These are phyloP conservation scores for Pseudobourletiella spinata DNA, from an alignment of 1,140 invertebrate genomes.

Conservation along the genomic window DNA sequence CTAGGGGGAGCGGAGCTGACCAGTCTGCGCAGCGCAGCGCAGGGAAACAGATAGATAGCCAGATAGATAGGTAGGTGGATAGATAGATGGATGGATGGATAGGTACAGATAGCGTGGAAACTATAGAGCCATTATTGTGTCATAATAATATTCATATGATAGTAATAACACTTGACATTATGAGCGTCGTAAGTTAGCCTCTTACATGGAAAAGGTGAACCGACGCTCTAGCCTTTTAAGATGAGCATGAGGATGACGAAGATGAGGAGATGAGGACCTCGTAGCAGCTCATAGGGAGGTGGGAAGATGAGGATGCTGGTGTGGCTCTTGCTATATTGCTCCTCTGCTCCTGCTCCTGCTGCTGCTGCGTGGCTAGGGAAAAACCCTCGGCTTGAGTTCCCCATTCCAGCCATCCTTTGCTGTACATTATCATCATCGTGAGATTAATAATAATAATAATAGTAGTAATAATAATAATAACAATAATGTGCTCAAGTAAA, in stretches of 20 bases:
- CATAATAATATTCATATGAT: constrained; percentile 34
- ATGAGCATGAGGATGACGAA: constrained; percentile 6
- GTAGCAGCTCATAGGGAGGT: too few species aligned
- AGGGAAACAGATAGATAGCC: background rate
- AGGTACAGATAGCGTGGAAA: background rate
- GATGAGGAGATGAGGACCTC: too few species aligned
- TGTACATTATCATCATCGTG: constrained; percentile 10
- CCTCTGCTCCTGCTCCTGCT: constrained; percentile 21
- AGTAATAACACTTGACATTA: constrained; percentile 34
- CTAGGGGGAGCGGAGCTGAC: too few species aligned
- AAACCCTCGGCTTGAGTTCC: too few species aligned
- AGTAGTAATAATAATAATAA: background rate
- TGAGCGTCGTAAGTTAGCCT: constrained; percentile 31
- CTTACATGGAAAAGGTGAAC: constrained; percentile 36
- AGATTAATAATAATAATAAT: constrained; percentile 13
- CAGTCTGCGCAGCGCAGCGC: too few species aligned
- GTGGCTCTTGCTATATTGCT: constrained; percentile 11
- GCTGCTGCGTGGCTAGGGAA: too few species aligned
- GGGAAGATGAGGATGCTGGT: constrained; percentile 5
- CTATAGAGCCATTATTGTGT: constrained; percentile 34
- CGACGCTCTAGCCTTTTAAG: constrained; percentile 30
- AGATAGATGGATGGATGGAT: too few species aligned
- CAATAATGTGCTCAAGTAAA: background rate
- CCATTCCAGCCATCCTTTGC: background rate
- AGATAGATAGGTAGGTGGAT: background rate